Percentiles rank a stretch among this genome's conserved stretches.
phyloP scores from a whole-genome alignment of 2,113 vertebrate genomes.

The Xenopus laevis region DNA sequence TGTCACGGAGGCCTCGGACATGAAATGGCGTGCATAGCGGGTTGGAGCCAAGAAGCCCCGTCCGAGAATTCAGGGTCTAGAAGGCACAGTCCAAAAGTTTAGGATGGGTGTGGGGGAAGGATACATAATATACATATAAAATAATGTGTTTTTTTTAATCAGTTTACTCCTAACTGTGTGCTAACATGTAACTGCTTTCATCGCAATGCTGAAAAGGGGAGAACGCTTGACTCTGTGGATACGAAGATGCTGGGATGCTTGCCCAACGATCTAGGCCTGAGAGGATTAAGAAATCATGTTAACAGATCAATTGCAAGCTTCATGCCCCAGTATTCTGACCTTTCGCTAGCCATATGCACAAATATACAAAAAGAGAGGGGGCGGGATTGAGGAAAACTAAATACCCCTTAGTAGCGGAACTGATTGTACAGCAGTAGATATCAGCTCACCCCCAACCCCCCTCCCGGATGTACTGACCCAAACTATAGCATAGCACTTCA shows the following conservation, averaged over 20 bases:
- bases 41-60: conserved; percentile 26
- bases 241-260: not conserved
- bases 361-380: not conserved
- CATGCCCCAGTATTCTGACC: conserved; percentile 4
- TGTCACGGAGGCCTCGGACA: conserved; percentile 40
- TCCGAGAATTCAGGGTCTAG: conserved; percentile 43
- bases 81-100: conserved; percentile 41
- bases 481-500: too few relatives aligned
- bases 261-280: conserved; percentile 7
- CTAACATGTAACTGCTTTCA: conserved; percentile 9
- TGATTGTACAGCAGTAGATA: conserved; percentile 8
- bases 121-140: conserved; percentile 21
- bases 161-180: conserved; percentile 14
- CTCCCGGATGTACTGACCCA: too few relatives aligned
- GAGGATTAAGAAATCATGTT: conserved; percentile 9
- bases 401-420: not conserved
- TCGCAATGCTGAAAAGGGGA: conserved; percentile 7
- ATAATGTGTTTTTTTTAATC: conserved; percentile 25
- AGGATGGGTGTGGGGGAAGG: not conserved
- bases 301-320: not conserved
- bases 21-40: conserved; percentile 46
- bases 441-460: not conserved
- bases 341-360: conserved; percentile 16
- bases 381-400: not conserved
- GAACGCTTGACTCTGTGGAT: not conserved